These are phyloP conservation scores for Drosophila trichaetosa DNA, from an alignment of 2,888 invertebrate species.

Conservation along the genomic window DNA sequence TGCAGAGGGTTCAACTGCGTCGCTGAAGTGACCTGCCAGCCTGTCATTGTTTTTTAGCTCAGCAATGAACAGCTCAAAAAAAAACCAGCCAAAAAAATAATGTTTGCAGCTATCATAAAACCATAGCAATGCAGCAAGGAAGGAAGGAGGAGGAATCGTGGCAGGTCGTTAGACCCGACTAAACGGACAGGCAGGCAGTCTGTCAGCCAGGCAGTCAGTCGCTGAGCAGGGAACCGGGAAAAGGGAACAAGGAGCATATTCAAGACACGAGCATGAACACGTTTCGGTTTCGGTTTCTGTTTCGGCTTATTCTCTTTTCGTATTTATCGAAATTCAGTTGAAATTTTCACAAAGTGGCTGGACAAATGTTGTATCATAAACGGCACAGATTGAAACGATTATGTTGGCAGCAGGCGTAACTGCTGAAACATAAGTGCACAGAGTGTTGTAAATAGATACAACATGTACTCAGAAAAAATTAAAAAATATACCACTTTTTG, in stretches of 20 bases:
- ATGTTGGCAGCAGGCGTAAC: constrained; percentile 40
- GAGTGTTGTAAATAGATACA: not conserved
- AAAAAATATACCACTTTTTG: not conserved
- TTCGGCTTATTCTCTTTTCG: constrained; percentile 9
- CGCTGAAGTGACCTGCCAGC: constrained; percentile 64
- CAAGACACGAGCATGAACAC: constrained; percentile 26
- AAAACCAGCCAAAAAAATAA: constrained; percentile 47
- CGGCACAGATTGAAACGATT: constrained; percentile 49
- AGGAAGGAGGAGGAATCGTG: constrained; percentile 18
- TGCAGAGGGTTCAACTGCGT: constrained; percentile 52
- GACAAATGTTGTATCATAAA: constrained; percentile 55
- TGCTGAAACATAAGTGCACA: constrained; percentile 5
- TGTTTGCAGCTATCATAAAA: constrained; percentile 69
- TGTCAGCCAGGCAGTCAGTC: constrained; percentile 14
- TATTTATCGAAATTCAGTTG: constrained; percentile 33
- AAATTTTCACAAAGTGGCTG: constrained; percentile 53
- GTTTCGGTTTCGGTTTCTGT: constrained; percentile 28
- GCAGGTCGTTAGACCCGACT: constrained; percentile 65
- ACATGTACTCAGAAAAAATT: not conserved
- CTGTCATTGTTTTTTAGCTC: constrained; percentile 50
- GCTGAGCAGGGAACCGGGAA: constrained; percentile 6
- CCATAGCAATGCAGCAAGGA: constrained; percentile 71
- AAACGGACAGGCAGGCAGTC: constrained; percentile 66
- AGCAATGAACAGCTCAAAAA: constrained; percentile 44
- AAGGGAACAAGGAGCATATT: constrained; percentile 33